phyloP scores from a whole-genome alignment of 1,140 invertebrate genomes.

The Bombus pascuorum region DNA sequence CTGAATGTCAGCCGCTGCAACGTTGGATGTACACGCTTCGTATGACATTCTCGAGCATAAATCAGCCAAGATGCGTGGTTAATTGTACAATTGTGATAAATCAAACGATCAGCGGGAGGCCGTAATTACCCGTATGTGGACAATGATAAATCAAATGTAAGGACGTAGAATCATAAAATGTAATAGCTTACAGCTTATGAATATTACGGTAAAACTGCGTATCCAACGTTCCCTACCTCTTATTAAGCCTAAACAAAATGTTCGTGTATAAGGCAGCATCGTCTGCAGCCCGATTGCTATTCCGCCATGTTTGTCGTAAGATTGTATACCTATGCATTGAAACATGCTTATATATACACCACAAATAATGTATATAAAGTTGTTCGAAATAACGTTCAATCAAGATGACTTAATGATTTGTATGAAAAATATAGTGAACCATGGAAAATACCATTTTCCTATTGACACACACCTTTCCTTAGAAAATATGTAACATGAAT shows the following conservation, averaged over 20 bases:
- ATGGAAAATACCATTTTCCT: background rate
- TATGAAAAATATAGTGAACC: background rate
- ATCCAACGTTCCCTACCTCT: background rate
- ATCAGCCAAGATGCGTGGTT: slow-evolving; percentile 55
- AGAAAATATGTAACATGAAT: background rate
- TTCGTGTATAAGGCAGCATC: background rate
- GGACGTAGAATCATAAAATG: slow-evolving; percentile 61
- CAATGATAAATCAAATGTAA: slow-evolving; percentile 70
- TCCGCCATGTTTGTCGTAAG: background rate
- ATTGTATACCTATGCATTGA: background rate
- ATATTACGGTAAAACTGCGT: slow-evolving; percentile 40
- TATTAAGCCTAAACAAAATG: slow-evolving; percentile 26
- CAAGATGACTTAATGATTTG: background rate
- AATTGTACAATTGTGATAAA: slow-evolving; percentile 69
- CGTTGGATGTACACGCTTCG: slow-evolving; percentile 23
- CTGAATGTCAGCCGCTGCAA: slow-evolving; percentile 46
- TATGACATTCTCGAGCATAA: slow-evolving; percentile 45
- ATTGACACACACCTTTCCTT: background rate
- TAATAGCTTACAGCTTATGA: slow-evolving; percentile 54
- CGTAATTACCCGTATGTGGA: slow-evolving; percentile 62
- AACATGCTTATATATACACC: background rate
- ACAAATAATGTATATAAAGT: background rate
- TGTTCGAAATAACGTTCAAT: background rate
- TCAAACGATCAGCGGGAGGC: slow-evolving; percentile 63
- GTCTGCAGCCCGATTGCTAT: background rate